phyloP scores from a whole-genome alignment of 2,797 vertebrate species.

The Bovichtus variegatus region DNA sequence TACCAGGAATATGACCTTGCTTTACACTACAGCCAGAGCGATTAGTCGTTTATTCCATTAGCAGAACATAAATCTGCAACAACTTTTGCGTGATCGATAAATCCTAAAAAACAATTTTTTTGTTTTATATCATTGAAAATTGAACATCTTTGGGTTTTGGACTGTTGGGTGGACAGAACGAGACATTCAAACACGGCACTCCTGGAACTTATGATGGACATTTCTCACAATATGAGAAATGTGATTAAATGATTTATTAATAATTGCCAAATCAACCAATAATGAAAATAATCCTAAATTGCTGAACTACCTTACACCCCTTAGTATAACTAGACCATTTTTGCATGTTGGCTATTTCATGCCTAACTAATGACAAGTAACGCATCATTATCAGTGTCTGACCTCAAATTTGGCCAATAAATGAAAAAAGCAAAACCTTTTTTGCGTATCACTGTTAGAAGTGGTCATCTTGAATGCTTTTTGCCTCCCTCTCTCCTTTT shows the following conservation, averaged over 20 bases:
- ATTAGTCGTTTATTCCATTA: background rate
- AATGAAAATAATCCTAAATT: background rate
- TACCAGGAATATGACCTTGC: background rate
- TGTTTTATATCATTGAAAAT: background rate
- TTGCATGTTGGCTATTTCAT: background rate
- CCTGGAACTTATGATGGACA: background rate
- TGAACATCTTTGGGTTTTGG: background rate
- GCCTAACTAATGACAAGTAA: background rate
- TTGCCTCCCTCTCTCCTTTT: background rate
- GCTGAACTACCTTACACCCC: background rate
- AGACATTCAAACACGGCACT: background rate
- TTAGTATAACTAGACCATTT: background rate
- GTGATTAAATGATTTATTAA: background rate
- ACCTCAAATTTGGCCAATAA: too few relatives aligned
- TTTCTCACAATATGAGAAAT: too few relatives aligned
- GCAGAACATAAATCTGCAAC: background rate
- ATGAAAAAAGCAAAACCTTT: too few relatives aligned
- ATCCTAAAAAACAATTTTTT: too few relatives aligned
- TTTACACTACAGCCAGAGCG: background rate
- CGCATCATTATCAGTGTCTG: background rate
- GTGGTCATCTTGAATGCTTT: constrained; percentile 5
- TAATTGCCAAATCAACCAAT: background rate
- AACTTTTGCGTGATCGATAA: background rate
- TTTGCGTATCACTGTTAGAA: background rate
- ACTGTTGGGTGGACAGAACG: background rate